These are phyloP conservation scores for Drosophila cardini DNA, from an alignment of 1,140 invertebrate species.

Conservation along the genomic window DNA sequence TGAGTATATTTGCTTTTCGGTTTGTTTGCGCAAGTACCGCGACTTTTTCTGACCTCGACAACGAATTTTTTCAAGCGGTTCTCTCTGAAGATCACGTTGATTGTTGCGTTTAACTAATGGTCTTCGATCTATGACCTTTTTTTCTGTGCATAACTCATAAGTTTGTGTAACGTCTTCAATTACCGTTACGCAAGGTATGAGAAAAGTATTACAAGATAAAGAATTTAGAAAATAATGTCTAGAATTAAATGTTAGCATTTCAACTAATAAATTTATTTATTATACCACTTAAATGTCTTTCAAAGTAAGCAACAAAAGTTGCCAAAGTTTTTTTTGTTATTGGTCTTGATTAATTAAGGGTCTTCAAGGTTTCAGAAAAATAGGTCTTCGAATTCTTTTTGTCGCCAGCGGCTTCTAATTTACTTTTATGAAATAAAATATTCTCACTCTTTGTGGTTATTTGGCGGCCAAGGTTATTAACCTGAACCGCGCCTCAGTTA, in stretches of 20 bases:
- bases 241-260: too few species aligned
- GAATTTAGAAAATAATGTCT: too few species aligned
- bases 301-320: neutral
- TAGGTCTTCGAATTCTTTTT: neutral
- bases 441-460: conserved; percentile 40
- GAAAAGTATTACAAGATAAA: too few species aligned
- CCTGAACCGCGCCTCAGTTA: conserved; percentile 49
- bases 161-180: conserved; percentile 4
- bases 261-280: neutral
- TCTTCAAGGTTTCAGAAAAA: neutral
- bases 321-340: neutral
- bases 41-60: conserved; percentile 39
- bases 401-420: conserved; percentile 30
- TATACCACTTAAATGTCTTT: neutral
- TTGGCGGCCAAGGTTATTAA: conserved; percentile 81
- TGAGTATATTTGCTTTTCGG: neutral
- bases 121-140: conserved; percentile 43
- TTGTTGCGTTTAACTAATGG: conserved; percentile 41
- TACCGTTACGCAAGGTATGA: neutral
- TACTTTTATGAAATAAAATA: conserved; percentile 31
- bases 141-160: conserved; percentile 16
- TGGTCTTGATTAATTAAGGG: conserved; percentile 1
- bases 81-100: conserved; percentile 30
- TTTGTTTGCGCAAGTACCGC: conserved; percentile 39
- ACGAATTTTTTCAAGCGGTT: conserved; percentile 17